phyloP scores from a whole-genome alignment of 2,113 vertebrate species.

The Parus major region DNA sequence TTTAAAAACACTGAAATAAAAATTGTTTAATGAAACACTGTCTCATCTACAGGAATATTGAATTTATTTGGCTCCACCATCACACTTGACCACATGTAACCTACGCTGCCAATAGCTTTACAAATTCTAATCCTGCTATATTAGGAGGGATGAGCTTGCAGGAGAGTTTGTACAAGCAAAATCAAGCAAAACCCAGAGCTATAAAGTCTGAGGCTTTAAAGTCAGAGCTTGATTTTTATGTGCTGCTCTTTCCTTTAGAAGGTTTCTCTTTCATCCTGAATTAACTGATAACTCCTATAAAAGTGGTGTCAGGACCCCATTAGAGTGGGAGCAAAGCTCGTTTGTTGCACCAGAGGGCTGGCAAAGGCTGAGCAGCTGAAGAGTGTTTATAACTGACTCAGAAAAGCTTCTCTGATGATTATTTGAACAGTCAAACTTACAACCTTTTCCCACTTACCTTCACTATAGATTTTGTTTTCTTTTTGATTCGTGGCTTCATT shows the following conservation, averaged over 20 bases:
- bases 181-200: not conserved
- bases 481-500: conserved; percentile 95
- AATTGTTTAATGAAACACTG: not conserved
- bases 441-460: conserved; percentile 78
- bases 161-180: not conserved
- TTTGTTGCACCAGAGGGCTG: not conserved
- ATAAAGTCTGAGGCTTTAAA: not conserved
- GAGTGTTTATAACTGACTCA: not conserved
- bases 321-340: not conserved
- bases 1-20: not conserved
- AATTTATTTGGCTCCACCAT: not conserved
- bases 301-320: not conserved
- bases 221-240: not conserved
- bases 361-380: not conserved
- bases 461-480: conserved; percentile 97
- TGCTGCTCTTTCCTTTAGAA: not conserved
- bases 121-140: not conserved
- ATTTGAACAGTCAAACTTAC: not conserved
- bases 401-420: not conserved
- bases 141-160: not conserved
- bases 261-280: not conserved
- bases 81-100: conserved; percentile 1
- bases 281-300: not conserved
- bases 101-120: not conserved
- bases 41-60: not conserved